Conservation (phyloP, 2,797 vertebrate species). For the Sebastes nivosus region DNA sequence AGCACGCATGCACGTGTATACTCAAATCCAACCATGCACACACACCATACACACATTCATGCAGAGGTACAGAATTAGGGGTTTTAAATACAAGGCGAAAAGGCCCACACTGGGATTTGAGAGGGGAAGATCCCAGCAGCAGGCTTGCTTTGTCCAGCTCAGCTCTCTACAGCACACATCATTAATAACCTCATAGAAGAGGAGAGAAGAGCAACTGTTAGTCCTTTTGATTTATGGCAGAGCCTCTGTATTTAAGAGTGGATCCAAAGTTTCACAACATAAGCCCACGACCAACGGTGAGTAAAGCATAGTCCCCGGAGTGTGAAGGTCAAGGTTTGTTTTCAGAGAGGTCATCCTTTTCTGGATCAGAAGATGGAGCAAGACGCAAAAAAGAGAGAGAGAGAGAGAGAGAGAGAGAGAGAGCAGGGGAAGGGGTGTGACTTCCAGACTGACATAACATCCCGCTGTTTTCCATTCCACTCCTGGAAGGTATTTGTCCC, state of each 20-base stretch:
- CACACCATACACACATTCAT: background rate
- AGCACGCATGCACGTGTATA: background rate
- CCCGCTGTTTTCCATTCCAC: constrained; percentile 21
- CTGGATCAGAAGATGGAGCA: constrained; percentile 33
- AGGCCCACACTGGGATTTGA: constrained; percentile 46
- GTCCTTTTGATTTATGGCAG: constrained; percentile 73
- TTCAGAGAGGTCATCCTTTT: constrained; percentile 48
- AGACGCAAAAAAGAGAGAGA: background rate
- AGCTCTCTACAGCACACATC: constrained; percentile 68
- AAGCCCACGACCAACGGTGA: constrained; percentile 16
- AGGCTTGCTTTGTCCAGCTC: constrained; percentile 67
- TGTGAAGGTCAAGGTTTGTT: constrained; percentile 73
- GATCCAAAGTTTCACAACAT: constrained; percentile 42
- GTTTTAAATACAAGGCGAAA: constrained; percentile 47
- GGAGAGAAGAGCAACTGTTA: constrained; percentile 60
- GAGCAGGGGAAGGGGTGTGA: background rate
- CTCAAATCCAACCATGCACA: background rate
- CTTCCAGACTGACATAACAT: constrained; percentile 39
- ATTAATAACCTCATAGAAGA: constrained; percentile 76
- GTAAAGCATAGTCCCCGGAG: constrained; percentile 55
- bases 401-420: background rate
- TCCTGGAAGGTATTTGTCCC: constrained; percentile 40
- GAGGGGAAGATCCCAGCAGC: constrained; percentile 53
- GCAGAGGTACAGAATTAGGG: constrained; percentile 36
- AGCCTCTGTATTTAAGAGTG: constrained; percentile 47